Conservation (phyloP, 92 coral and sea anemone species). For the Epizoanthus illoricatus region DNA sequence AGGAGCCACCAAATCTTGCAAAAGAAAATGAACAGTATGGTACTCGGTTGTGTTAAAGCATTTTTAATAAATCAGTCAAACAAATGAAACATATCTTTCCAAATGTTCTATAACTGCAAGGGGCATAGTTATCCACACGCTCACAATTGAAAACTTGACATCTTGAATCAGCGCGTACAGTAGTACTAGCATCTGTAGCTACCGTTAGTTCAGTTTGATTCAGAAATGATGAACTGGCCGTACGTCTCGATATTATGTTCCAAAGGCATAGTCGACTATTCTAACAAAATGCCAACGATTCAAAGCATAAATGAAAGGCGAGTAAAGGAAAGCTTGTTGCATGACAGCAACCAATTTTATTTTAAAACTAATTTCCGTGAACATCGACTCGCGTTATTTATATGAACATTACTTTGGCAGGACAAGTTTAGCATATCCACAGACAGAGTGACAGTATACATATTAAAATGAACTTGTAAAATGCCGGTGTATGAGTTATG, state of each 20-base stretch:
- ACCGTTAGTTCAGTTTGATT: slow-evolving; percentile 26
- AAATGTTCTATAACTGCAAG: slow-evolving; percentile 21
- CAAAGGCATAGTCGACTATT: slow-evolving; percentile 30
- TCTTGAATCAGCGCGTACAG: slow-evolving; percentile 25
- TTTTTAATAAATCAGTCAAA: slow-evolving; percentile 23
- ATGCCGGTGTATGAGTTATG: slow-evolving; percentile 24
- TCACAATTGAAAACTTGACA: slow-evolving; percentile 15
- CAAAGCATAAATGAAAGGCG: slow-evolving; percentile 20
- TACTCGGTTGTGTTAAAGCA: slow-evolving; percentile 41
- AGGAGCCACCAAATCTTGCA: slow-evolving; percentile 45
- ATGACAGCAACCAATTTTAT: slow-evolving; percentile 29
- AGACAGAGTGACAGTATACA: slow-evolving; percentile 29
- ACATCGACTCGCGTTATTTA: slow-evolving; percentile 8
- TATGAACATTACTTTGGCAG: slow-evolving; percentile 14
- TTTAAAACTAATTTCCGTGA: neutral
- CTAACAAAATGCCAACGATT: slow-evolving; percentile 29
- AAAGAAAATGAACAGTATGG: slow-evolving; percentile 22
- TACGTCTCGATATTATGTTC: slow-evolving; percentile 24
- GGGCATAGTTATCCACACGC: slow-evolving; percentile 35
- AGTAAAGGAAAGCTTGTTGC: slow-evolving; percentile 25
- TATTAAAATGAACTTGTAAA: slow-evolving; percentile 13
- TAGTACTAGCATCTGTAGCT: slow-evolving; percentile 24
- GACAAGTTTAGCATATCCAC: slow-evolving; percentile 8
- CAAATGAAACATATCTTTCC: slow-evolving; percentile 21
- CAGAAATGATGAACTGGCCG: slow-evolving; percentile 10